These are phyloP conservation scores for Lampris incognitus DNA, from an alignment of 2,113 vertebrate genomes.

Conservation along the genomic window DNA sequence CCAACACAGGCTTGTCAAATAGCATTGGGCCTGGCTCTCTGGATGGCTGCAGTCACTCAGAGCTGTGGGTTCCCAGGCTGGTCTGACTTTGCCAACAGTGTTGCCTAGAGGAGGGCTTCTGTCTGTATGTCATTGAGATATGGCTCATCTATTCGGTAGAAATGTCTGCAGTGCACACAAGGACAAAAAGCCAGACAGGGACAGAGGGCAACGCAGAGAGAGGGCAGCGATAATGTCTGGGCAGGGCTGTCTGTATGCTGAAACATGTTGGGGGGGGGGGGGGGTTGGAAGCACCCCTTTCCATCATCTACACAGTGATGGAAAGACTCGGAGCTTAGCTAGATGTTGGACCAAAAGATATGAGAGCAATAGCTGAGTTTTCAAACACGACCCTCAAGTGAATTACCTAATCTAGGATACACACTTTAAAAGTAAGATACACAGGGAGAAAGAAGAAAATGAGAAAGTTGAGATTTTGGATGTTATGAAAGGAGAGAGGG, in stretches of 20 bases:
- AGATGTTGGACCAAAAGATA: not conserved
- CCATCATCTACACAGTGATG: not conserved
- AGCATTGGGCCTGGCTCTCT: conserved; percentile 50
- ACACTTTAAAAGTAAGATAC: conserved; percentile 24
- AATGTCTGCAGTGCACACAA: conserved; percentile 11
- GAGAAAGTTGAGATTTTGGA: conserved; percentile 12
- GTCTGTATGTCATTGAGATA: conserved; percentile 10
- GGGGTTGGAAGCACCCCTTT: not conserved
- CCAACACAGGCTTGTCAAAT: conserved; percentile 66
- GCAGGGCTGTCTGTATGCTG: not conserved
- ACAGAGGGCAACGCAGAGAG: not conserved
- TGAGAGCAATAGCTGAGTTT: not conserved
- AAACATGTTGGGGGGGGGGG: not conserved
- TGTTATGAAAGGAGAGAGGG: conserved; percentile 14
- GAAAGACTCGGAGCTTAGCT: too few species aligned
- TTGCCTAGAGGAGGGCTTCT: conserved; percentile 10
- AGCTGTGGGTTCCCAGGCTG: conserved; percentile 23
- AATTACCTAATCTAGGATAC: conserved; percentile 7
- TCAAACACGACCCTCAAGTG: not conserved
- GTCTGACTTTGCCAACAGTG: conserved; percentile 21
- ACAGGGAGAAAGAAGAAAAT: conserved; percentile 22
- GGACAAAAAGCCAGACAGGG: conserved; percentile 9
- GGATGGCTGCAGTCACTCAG: conserved; percentile 41
- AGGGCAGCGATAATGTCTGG: not conserved
- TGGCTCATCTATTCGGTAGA: conserved; percentile 9